Evolutionary conservation across 2,888 invertebrate species (phyloP).

Genomic region (Lucinisca nassula): DNA sequence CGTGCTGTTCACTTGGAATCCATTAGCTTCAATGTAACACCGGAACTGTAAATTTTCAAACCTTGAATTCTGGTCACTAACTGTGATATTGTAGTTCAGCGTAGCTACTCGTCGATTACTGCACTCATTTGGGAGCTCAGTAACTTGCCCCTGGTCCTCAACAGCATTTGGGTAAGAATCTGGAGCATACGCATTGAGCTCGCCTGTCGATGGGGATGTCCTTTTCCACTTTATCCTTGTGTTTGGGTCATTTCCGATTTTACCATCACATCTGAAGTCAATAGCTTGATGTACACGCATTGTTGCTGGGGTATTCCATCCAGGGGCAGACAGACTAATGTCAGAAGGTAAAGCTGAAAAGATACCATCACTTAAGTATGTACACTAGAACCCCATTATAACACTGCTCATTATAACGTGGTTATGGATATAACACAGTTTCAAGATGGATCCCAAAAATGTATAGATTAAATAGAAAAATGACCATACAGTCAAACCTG

Average conservation of each 20-base stretch:
- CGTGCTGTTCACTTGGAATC: not conserved
- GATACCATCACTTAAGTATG: no score
- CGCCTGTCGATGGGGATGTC: not conserved
- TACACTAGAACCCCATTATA: no score
- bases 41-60: not conserved
- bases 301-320: not conserved
- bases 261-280: not conserved
- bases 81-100: conserved; percentile 10
- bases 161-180: not conserved
- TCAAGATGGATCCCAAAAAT: no score
- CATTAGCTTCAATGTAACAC: conserved; percentile 6
- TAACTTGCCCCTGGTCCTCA: not conserved
- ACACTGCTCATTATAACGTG: no score
- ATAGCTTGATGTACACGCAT: not conserved
- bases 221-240: not conserved
- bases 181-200: not conserved
- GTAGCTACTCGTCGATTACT: not conserved
- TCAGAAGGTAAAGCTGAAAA: not conserved
- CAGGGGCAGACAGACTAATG: not conserved
- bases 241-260: not conserved
- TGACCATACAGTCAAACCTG: no score
- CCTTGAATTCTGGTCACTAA: not conserved
- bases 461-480: no score
- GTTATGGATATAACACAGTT: no score
- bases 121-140: not conserved